Evolutionary conservation across 2,888 invertebrate species (phyloP).

Genomic region (Rambutsinella grinnellia): DNA sequence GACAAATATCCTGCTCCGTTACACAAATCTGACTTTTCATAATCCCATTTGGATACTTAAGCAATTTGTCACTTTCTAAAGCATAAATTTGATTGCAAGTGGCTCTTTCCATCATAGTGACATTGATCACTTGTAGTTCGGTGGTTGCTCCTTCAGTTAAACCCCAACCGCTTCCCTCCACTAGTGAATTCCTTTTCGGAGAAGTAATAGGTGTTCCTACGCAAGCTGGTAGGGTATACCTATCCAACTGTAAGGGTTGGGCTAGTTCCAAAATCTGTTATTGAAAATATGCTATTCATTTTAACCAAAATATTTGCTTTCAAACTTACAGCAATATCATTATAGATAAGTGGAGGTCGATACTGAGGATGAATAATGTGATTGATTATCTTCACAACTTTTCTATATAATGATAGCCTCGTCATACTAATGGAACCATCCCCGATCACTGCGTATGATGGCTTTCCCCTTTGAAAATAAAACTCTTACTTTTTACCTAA

Average conservation of each 20-base stretch:
- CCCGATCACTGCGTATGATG: slow-evolving; percentile 36
- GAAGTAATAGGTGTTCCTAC: slow-evolving; percentile 19
- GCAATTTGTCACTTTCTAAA: slow-evolving; percentile 13
- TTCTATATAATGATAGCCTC: not conserved
- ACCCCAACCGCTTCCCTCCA: slow-evolving; percentile 49
- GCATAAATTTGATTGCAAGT: slow-evolving; percentile 36
- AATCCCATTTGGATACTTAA: slow-evolving; percentile 42
- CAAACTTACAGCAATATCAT: slow-evolving; percentile 65
- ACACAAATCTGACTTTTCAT: slow-evolving; percentile 44
- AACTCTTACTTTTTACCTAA: not conserved
- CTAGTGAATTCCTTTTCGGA: slow-evolving; percentile 6
- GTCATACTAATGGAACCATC: slow-evolving; percentile 11
- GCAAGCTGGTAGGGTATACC: slow-evolving; percentile 46
- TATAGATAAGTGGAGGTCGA: slow-evolving; percentile 56
- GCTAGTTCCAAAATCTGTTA: slow-evolving; percentile 31
- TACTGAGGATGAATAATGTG: slow-evolving; percentile 61
- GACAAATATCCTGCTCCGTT: slow-evolving; percentile 34
- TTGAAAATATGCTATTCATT: too few relatives aligned
- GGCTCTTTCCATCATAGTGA: slow-evolving; percentile 19
- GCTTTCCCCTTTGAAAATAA: slow-evolving; percentile 21
- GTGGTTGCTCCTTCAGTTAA: slow-evolving; percentile 9
- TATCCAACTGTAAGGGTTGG: slow-evolving; percentile 22
- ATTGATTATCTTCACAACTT: slow-evolving; percentile 39
- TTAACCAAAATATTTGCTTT: too few relatives aligned
- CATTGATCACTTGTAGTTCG: slow-evolving; percentile 29